Evolutionary conservation across 2,113 vertebrate species (phyloP).

Genomic region (Heteronetta atricapilla): DNA sequence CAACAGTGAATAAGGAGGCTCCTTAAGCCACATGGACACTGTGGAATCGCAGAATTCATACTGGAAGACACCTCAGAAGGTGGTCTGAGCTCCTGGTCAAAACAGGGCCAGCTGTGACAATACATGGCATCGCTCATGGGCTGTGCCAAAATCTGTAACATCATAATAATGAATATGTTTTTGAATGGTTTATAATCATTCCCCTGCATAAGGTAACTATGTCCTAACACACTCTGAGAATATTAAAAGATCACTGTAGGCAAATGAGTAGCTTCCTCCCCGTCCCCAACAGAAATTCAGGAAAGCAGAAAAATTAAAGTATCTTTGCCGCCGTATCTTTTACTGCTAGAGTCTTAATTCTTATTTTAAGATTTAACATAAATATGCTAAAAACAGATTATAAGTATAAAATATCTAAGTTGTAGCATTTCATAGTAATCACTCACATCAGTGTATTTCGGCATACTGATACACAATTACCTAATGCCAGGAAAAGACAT

Average conservation of each 20-base stretch:
- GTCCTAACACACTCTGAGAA: not conserved
- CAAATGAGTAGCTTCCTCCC: not conserved
- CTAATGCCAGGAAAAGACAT: not conserved
- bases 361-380: not conserved
- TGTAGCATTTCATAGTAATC: not conserved
- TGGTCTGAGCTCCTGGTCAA: not conserved
- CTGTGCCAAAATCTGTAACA: not conserved
- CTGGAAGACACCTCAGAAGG: not conserved
- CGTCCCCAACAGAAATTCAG: not conserved
- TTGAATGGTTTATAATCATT: not conserved
- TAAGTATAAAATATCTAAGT: not conserved
- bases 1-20: not conserved
- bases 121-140: not conserved
- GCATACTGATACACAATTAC: not conserved
- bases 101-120: not conserved
- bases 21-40: not conserved
- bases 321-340: not conserved
- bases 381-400: not conserved
- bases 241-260: not conserved
- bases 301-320: not conserved
- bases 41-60: not conserved
- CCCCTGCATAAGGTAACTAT: not conserved
- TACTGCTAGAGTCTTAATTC: not conserved
- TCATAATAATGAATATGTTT: not conserved
- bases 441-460: not conserved